phyloP scores from a whole-genome alignment of 2,888 invertebrate species.

The Amaurobius ferox region DNA sequence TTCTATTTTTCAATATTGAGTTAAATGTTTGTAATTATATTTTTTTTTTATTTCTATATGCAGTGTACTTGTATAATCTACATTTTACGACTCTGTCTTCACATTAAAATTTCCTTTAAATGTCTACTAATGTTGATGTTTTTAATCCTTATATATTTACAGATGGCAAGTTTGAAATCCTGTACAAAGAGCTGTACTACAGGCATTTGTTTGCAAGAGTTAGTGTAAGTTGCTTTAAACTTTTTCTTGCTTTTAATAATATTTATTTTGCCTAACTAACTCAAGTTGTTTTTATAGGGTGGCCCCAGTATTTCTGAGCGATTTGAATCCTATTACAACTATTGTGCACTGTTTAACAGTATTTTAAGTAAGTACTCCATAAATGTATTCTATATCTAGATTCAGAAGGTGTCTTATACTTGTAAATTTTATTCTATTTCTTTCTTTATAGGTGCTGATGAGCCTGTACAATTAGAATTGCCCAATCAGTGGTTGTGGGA shows the following conservation, averaged over 20 bases:
- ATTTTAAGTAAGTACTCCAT: constrained; percentile 84
- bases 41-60: neutral
- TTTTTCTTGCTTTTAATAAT: neutral
- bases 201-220: constrained; percentile 97
- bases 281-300: constrained; percentile 79
- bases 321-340: constrained; percentile 97
- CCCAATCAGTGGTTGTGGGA: constrained; percentile 99
- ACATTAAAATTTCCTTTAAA: neutral
- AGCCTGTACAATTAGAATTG: constrained; percentile 91
- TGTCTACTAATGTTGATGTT: no score
- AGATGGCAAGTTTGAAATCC: constrained; percentile 89
- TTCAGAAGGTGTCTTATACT: no score
- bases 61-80: no score
- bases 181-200: constrained; percentile 98
- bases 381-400: no score
- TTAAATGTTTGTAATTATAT: neutral
- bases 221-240: constrained; percentile 77
- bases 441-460: constrained; percentile 82
- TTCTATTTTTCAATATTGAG: no score
- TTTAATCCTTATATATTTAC: constrained; percentile 75
- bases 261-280: neutral
- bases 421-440: neutral
- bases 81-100: neutral
- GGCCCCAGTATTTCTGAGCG: constrained; percentile 94
- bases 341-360: constrained; percentile 97